Evolutionary conservation across 2,113 vertebrate genomes (phyloP), one percentile per base, ranked within the genome.

Genomic region (Scytalopus superciliaris): DNA sequence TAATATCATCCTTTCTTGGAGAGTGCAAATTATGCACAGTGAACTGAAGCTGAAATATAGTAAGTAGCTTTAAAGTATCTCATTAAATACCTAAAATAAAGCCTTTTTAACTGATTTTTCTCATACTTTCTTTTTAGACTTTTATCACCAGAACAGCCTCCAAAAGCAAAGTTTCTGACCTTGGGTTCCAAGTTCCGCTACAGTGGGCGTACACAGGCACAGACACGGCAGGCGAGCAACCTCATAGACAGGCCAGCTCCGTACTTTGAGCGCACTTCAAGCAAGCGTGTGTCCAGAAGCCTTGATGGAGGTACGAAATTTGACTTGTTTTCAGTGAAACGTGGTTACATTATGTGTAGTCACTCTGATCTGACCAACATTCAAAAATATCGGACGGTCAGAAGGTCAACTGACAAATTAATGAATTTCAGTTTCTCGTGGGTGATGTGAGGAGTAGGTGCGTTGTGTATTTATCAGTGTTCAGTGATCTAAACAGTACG

Each of bases 161-260:
- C 98, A 53, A 99, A 98, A 97, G 97, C 98, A 12, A 98, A 98
- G 94, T 99, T 99, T 93, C 96, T 99, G 67, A 98, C 98, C 27
- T 81, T 99, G 97, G 99, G 99, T 39, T 99, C 98, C 49, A 99
- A 98, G 97, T 99, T 99, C 94, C 98, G 98, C 60, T 99, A 99
- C 90, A 99, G 98, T 5, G 99, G 99, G 7, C 98, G 98, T 16
- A 99, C 99, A 0, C 99, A 99, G 89, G 98, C 98, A 1, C 98
- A 99, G 97, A 98, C 98, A 1, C 98, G 98, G 5, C 98, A 99
- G 91, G 98, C 98, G 10, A 99, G 98, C 97, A 97, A 96, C 73
- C 98, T 98, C 81, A 99, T 99, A 84, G 98, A 99, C 87, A 98
- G 99, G 64, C 98, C 98, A 1, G 98, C 98, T 2, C 99, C 99